phyloP scores from a whole-genome alignment of 2,888 invertebrate species.

The Pachliopta kotzebuea region DNA sequence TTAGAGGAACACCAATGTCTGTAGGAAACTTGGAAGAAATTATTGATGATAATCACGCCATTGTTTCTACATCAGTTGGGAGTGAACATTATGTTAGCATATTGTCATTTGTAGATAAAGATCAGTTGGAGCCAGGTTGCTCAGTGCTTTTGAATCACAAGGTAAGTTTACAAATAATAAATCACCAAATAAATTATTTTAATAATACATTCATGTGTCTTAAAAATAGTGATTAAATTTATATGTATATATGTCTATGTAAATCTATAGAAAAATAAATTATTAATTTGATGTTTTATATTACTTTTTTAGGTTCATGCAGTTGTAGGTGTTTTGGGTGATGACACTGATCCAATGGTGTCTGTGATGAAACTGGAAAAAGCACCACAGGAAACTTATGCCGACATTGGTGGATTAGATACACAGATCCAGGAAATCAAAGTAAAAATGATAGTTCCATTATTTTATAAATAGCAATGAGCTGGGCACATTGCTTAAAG shows the following conservation, averaged over 20 bases:
- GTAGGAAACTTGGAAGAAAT: slow-evolving; percentile 99
- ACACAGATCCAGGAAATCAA: slow-evolving; percentile 91
- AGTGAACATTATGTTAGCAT: slow-evolving; percentile 99
- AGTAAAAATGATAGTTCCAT: slow-evolving; percentile 41
- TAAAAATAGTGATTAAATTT: too few species aligned
- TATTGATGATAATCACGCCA: slow-evolving; percentile 99
- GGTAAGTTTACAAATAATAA: slow-evolving; percentile 59
- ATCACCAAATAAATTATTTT: not conserved
- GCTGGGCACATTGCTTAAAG: too few species aligned
- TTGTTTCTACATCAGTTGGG: slow-evolving; percentile 99
- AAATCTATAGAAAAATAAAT: too few species aligned
- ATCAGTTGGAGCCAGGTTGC: slow-evolving; percentile 99
- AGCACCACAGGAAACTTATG: slow-evolving; percentile 99
- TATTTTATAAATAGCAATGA: too few species aligned
- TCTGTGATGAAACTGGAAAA: slow-evolving; percentile 99
- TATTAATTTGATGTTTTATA: not conserved
- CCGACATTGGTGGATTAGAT: slow-evolving; percentile 98
- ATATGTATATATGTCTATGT: too few species aligned
- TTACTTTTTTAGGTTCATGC: slow-evolving; percentile 88
- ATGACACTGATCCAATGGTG: slow-evolving; percentile 99
- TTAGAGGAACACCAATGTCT: slow-evolving; percentile 99
- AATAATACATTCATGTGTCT: too few species aligned
- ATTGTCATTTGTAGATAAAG: slow-evolving; percentile 99
- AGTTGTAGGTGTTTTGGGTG: slow-evolving; percentile 99
- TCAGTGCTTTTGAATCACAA: slow-evolving; percentile 99